Evolutionary conservation across 2,797 vertebrate species (phyloP).

Genomic region (Tokudaia muenninki): DNA sequence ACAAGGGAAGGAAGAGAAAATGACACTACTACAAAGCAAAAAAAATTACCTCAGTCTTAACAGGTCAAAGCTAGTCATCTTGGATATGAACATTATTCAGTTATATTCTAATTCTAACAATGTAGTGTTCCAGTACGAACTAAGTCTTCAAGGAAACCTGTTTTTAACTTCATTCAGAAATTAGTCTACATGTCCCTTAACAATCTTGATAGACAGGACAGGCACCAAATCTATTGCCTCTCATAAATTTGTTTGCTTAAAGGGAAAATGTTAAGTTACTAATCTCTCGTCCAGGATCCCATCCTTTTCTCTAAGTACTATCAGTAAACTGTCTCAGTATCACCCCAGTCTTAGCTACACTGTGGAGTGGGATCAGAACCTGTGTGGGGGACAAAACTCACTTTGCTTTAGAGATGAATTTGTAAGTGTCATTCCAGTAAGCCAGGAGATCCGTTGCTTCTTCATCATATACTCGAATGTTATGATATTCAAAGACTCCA

Average conservation of each 20-base stretch:
- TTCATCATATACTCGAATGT: conserved; percentile 98
- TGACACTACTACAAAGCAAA: conserved; percentile 48
- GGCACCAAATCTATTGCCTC: not conserved
- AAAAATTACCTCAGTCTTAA: conserved; percentile 1
- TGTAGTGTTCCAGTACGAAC: not conserved
- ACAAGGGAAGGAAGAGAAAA: conserved; percentile 47
- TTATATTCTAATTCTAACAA: not conserved
- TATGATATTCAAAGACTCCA: conserved; percentile 97
- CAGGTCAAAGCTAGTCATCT: not conserved
- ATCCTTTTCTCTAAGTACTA: not conserved
- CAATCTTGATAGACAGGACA: conserved; percentile 14
- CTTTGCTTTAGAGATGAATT: conserved; percentile 99
- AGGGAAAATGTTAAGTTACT: conserved; percentile 42
- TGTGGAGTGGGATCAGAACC: not conserved
- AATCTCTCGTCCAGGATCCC: not conserved
- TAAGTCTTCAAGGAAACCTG: not conserved
- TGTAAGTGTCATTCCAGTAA: conserved; percentile 99
- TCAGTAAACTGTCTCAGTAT: not conserved
- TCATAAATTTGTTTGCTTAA: conserved; percentile 55
- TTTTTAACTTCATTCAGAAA: conserved; percentile 58
- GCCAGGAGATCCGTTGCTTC: conserved; percentile 98
- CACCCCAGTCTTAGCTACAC: not conserved
- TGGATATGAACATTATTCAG: not conserved
- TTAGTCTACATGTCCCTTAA: conserved; percentile 41
- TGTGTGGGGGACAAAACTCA: conserved; percentile 83